These are phyloP conservation scores for Galaxea fascicularis DNA, from an alignment of 92 coral and sea anemone genomes.

Conservation along the genomic window DNA sequence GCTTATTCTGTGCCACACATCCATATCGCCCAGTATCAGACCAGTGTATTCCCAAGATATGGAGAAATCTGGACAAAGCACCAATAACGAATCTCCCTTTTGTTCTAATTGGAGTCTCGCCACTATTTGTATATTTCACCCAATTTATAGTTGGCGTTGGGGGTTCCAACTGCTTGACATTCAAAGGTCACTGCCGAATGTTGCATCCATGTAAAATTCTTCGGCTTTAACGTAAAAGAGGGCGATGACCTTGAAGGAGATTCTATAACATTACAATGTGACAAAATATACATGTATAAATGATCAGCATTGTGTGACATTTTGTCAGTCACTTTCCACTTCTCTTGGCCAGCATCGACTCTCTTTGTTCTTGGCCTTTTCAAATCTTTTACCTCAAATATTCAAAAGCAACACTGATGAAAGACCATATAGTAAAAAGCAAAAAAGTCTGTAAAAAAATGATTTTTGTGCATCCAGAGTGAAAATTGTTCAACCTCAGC, in stretches of 20 bases:
- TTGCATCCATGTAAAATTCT: constrained; percentile 46
- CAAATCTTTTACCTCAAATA: no score
- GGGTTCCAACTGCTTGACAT: constrained; percentile 64
- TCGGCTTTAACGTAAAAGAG: constrained; percentile 52
- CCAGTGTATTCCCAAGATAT: constrained; percentile 45
- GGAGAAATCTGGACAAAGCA: constrained; percentile 16
- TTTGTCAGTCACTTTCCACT: no score
- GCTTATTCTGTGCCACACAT: constrained; percentile 69
- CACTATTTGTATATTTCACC: constrained; percentile 62
- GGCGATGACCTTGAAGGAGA: constrained; percentile 39
- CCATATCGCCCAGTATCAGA: constrained; percentile 74
- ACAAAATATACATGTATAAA: no score
- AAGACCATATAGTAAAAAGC: no score
- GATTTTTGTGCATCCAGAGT: no score
- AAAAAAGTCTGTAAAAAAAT: no score
- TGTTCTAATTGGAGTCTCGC: not conserved
- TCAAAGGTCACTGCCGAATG: constrained; percentile 10
- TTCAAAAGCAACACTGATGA: no score
- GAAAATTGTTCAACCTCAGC: no score
- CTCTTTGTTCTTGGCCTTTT: no score
- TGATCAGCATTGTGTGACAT: no score
- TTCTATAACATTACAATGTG: constrained; percentile 19
- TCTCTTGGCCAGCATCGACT: no score
- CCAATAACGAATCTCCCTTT: constrained; percentile 12
- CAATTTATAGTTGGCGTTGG: constrained; percentile 71